Percentiles rank a stretch among this genome's conserved stretches.
Conservation (phyloP, 2,888 invertebrate species). For the Dynastes tityus region DNA sequence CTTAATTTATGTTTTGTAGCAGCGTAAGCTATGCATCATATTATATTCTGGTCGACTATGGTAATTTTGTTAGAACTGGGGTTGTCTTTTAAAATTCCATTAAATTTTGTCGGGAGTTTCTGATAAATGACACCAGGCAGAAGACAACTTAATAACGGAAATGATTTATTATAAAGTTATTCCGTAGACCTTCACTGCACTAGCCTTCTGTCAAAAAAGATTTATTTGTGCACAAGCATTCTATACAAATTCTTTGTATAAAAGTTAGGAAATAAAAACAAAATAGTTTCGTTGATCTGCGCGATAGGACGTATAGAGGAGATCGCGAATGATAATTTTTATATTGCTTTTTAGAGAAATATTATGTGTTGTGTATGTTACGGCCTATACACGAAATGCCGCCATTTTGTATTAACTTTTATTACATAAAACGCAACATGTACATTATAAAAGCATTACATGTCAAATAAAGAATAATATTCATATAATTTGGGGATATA, state of each 20-base stretch:
- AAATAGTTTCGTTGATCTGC: background rate
- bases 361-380: no score
- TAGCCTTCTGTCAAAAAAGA: slow-evolving; percentile 2
- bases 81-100: slow-evolving; percentile 42
- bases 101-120: slow-evolving; percentile 16
- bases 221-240: background rate
- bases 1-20: slow-evolving; percentile 22
- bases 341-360: no score
- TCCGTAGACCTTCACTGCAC: background rate
- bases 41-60: background rate
- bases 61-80: slow-evolving; percentile 2
- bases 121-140: slow-evolving; percentile 17
- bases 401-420: no score
- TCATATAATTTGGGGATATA: no score
- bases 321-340: no score
- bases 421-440: no score
- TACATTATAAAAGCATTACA: no score
- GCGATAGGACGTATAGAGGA: background rate
- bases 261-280: background rate
- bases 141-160: slow-evolving; percentile 23
- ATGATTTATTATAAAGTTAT: slow-evolving; percentile 28
- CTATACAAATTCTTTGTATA: background rate
- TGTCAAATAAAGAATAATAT: no score
- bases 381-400: no score
- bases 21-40: slow-evolving; percentile 42